A percentile compares a stretch with the other conserved stretches of the same genome.
Evolutionary conservation across 2,113 vertebrate species (phyloP).

Genomic region (Aleadryas rufinucha): DNA sequence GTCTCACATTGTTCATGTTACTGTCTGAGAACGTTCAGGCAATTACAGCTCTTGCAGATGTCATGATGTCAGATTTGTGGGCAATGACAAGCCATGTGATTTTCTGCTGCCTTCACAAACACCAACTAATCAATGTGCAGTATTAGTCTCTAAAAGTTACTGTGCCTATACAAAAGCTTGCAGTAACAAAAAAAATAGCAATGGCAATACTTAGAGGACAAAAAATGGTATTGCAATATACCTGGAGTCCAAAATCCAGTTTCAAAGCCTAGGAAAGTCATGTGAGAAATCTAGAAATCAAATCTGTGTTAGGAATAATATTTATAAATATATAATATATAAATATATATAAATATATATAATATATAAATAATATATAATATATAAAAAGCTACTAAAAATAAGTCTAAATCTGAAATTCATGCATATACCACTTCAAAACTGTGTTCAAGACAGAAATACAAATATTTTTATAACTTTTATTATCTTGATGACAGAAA

Average conservation of each 20-base stretch:
- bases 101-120: neutral
- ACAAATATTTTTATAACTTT: neutral
- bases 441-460: neutral
- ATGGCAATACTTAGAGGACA: neutral
- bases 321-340: no score
- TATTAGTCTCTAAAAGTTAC: neutral
- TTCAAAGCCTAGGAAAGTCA: neutral
- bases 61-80: conserved; percentile 37
- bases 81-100: neutral
- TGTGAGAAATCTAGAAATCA: neutral
- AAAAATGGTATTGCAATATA: neutral
- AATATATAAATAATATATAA: no score
- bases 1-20: neutral
- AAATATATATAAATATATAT: no score
- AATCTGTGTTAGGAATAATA: neutral
- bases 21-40: neutral
- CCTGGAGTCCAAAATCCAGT: neutral
- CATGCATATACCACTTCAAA: neutral
- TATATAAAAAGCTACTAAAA: neutral
- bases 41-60: conserved; percentile 24
- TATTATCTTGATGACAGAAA: neutral
- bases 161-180: neutral
- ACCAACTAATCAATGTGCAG: neutral
- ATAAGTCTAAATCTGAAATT: neutral
- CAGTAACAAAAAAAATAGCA: neutral